phyloP scores from a whole-genome alignment of 2,113 vertebrate species.

The Prunella fulvescens region DNA sequence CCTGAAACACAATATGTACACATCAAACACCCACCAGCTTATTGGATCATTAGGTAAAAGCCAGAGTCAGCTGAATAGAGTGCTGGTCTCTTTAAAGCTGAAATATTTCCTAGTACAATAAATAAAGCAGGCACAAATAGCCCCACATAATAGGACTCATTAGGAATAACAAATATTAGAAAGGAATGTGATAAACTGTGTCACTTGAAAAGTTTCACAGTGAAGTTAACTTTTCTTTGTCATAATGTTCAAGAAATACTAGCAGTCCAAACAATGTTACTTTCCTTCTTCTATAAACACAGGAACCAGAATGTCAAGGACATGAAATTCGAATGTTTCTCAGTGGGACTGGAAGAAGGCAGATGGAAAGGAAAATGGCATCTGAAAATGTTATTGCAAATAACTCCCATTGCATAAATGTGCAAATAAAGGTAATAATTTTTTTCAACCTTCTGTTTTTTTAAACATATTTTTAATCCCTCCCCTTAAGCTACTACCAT shows the following conservation, averaged over 20 bases:
- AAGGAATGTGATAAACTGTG: not conserved
- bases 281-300: not conserved
- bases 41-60: slow-evolving; percentile 68
- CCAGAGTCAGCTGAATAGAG: slow-evolving; percentile 49
- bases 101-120: slow-evolving; percentile 16
- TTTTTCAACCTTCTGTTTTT: not conserved
- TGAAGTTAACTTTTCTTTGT: not conserved
- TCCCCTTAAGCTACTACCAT: not conserved
- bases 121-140: slow-evolving; percentile 22
- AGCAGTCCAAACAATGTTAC: not conserved
- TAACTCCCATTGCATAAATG: not conserved
- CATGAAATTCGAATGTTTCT: not conserved
- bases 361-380: not conserved
- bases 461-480: not conserved
- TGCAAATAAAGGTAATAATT: not conserved
- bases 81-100: slow-evolving; percentile 22
- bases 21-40: slow-evolving; percentile 62
- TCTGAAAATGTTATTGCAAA: not conserved
- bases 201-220: not conserved
- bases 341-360: not conserved
- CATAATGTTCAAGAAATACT: not conserved
- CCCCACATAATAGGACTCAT: not conserved
- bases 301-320: not conserved
- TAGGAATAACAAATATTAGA: not conserved
- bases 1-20: slow-evolving; percentile 36